Percentiles rank a stretch among this genome's conserved stretches.
Evolutionary conservation across 2,113 vertebrate species (phyloP).

Genomic region (Semicossyphus pulcher): DNA sequence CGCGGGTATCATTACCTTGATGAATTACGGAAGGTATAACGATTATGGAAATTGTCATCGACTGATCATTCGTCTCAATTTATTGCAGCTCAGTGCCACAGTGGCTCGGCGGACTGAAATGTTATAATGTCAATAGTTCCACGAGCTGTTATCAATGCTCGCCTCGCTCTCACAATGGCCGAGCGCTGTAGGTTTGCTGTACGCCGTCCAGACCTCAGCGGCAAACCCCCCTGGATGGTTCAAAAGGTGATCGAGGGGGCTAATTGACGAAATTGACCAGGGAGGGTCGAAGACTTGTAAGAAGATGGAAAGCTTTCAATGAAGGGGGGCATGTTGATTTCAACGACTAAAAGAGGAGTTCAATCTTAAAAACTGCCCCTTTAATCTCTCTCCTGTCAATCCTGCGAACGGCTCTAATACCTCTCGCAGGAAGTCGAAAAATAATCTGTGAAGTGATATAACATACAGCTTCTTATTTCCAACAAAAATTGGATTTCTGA

Average conservation of each 20-base stretch:
- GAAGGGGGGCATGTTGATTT: slow-evolving; percentile 26
- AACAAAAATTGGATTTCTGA: slow-evolving; percentile 21
- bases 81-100: slow-evolving; percentile 82
- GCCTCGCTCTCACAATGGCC: slow-evolving; percentile 73
- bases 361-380: slow-evolving; percentile 12
- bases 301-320: slow-evolving; percentile 31
- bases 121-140: slow-evolving; percentile 81
- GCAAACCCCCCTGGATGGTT: slow-evolving; percentile 57
- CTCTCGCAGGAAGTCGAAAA: slow-evolving; percentile 23
- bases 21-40: slow-evolving; percentile 89
- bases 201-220: slow-evolving; percentile 64
- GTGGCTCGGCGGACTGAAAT: slow-evolving; percentile 77
- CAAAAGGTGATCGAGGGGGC: slow-evolving; percentile 70
- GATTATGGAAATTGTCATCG: slow-evolving; percentile 92
- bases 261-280: slow-evolving; percentile 72
- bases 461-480: neutral
- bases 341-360: neutral
- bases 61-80: slow-evolving; percentile 91
- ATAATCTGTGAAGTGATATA: no score
- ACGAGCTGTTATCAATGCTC: slow-evolving; percentile 73
- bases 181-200: slow-evolving; percentile 49
- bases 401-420: slow-evolving; percentile 17
- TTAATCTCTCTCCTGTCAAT: slow-evolving; percentile 14
- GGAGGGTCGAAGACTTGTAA: slow-evolving; percentile 34
- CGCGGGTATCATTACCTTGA: slow-evolving; percentile 90